Base-by-base conservation (phyloP, 2,888 invertebrate species). In the Tupiocoris notatus region DNA sequence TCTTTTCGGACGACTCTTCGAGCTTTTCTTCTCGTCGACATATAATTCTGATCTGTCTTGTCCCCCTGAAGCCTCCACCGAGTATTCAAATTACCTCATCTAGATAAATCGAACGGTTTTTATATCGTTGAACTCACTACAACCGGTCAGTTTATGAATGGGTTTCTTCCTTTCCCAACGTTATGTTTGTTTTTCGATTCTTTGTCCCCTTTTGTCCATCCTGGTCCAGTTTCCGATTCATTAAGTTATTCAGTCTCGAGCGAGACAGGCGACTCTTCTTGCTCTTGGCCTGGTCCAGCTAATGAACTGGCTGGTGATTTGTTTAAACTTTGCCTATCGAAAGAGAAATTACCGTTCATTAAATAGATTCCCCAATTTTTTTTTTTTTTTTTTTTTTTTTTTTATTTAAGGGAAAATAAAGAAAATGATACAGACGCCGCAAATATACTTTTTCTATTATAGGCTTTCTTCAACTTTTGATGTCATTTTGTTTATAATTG, bases 1-100 rank as follows among this genome's bases (percentile, higher is more conserved):
- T n/a, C n/a, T n/a, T n/a, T n/a, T n/a, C n/a, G n/a, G n/a, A n/a
- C n/a, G n/a, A n/a, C n/a, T n/a, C n/a, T n/a, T n/a, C n/a, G n/a
- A n/a, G n/a, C n/a, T n/a, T n/a, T n/a, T n/a, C n/a, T n/a, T n/a
- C n/a, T n/a, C n/a, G n/a, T n/a, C n/a, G n/a, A n/a, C n/a, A n/a
- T n/a, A n/a, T n/a, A n/a, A 12, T 3, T 39, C 39, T 39, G 39
- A 39, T 39, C 39, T 22, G 67, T 54, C 39, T 22, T 22, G 22
- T 67, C 57, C 56, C 65, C 21, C 67, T n/a, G 57, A 24, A 56
- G 21, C 67, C 57, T 39, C 67, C 54, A 56, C 57, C 39, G 67
- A 22, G 67, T 67, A 67, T 67, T 67, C 67, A 67, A 67, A 67
- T 67, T 56, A 67, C 67, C 67, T 67, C 67, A 67, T 67, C 67